Evolutionary conservation across 2,797 vertebrate species (phyloP), one percentile per base, ranked within the genome.

Genomic region (Ctenochaetus hawaiiensis): DNA sequence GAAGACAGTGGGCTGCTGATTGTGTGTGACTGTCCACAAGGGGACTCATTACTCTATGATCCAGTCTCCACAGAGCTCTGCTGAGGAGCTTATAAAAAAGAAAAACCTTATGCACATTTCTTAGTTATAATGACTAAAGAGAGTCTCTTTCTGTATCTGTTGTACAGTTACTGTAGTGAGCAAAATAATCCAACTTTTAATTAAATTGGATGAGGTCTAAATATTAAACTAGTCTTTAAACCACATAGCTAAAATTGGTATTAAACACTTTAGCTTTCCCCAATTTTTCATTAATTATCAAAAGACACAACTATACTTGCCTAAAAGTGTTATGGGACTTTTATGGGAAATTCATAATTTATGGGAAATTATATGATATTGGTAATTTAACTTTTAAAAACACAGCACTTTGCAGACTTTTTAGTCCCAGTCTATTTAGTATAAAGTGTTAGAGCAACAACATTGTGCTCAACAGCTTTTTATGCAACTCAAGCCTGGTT

Each of bases 1-100:
- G 5, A 57, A 75, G 69, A 65, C 48, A 67, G 53, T 22, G 13
- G 14, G 58, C 61, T 47, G 41, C 14, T 30, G 23, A 22, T 54
- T 47, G 18, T 51, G 37, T 52, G 47, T 51, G 52, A n/a, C 70
- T 63, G 76, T 82, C 61, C 82, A 82, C 78, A 78, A 64, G 68
- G 82, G 62, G 77, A 72, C 83, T 87, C 80, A 80, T 87, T 89
- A 82, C 64, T 64, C 52, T 34, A 8, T 48, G 59, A 81, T 80
- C 71, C 52, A 51, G 53, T 61, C 76, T 67, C 68, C 20, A 45
- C 58, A 74, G 64, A 66, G 63, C 16, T 71, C 51, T 39, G 41
- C 54, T 53, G 47, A 56, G 26, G n/a, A 59, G 52, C 57, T 78
- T 59, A 71, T 48, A 44, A 56, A 75, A 47, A 59, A 78, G 23